phyloP scores from a whole-genome alignment of 2,888 invertebrate genomes.

The Aquatica leii region DNA sequence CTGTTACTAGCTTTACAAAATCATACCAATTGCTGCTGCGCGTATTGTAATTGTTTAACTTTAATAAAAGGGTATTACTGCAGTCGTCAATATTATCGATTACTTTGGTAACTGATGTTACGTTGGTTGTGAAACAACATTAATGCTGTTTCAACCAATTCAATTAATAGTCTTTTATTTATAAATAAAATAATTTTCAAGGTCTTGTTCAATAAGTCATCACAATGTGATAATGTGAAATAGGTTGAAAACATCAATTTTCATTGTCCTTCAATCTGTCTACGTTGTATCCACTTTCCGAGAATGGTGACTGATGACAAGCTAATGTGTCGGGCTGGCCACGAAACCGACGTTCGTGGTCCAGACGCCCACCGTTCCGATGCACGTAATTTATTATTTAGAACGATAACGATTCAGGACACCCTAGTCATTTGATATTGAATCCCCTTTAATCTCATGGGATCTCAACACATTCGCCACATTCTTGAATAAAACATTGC shows the following conservation, averaged over 20 bases:
- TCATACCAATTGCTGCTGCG: no score
- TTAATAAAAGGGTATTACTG: no score
- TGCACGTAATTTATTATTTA: slow-evolving; percentile 49
- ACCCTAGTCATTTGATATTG: slow-evolving; percentile 52
- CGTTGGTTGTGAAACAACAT: no score
- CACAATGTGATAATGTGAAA: no score
- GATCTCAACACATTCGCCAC: slow-evolving; percentile 44
- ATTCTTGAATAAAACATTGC: slow-evolving; percentile 52
- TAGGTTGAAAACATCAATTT: not conserved
- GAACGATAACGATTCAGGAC: slow-evolving; percentile 55
- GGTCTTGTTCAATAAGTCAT: no score
- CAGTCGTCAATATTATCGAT: no score
- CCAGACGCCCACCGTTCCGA: slow-evolving; percentile 39
- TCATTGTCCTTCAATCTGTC: slow-evolving; percentile 21
- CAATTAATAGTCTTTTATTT: no score
- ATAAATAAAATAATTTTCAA: no score
- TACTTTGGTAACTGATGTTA: no score
- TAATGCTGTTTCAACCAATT: no score
- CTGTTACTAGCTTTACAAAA: no score
- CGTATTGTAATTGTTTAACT: no score
- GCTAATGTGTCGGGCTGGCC: slow-evolving; percentile 42
- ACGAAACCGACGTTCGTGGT: slow-evolving; percentile 38
- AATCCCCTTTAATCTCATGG: slow-evolving; percentile 43
- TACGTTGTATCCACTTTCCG: slow-evolving; percentile 17
- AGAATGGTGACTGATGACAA: slow-evolving; percentile 37